Evolutionary conservation across 2,888 invertebrate genomes (phyloP), one percentile per base, ranked within the genome.

Genomic region (Eudemis profundana): DNA sequence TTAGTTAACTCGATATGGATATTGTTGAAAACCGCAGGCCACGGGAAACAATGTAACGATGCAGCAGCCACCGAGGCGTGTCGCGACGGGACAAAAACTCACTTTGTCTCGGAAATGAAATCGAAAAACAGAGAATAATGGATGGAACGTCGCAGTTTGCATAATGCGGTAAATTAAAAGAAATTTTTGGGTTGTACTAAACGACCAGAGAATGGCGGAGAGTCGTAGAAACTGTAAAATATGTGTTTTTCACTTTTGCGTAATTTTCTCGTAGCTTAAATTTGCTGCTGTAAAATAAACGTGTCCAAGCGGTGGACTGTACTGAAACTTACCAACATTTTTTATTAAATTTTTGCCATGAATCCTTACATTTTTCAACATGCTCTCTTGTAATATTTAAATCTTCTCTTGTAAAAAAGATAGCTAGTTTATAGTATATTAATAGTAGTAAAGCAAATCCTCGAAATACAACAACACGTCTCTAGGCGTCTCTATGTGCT

Each of bases 161-260:
- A 85, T 86, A 85, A 84, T 82, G 85, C 86, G 85, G 84, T 82
- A 89, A 89, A 90, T 89, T 87, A 86, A 87, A 70, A 84, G 76
- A 81, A 78, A 84, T 87, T 84, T 87, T 87, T 85, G 80, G 64
- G 77, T 78, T 79, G 76, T 78, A 78, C 80, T 86, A 83, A 85
- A 81, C 77, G 77, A 75, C 70, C 68, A 74, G 76, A 76, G 60
- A 76, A 78, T 79, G 70, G 73, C 50, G 62, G 75, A 69, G 83
- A 86, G 82, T 71, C 68, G 81, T 67, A 23, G 27, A 33, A 29
- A 40, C 21, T 40, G 14, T 42, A 42, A 29, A 42, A 44, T 7
- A 12, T 29, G 3, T 12, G 7, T 2, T 17, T 10, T 46, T 2
- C 15, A 15, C 29, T 29, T 21, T n/a, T 29, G 15, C 17, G 14